phyloP scores from a whole-genome alignment of 2,797 vertebrate species.

The Oceanodroma leucorhoa region DNA sequence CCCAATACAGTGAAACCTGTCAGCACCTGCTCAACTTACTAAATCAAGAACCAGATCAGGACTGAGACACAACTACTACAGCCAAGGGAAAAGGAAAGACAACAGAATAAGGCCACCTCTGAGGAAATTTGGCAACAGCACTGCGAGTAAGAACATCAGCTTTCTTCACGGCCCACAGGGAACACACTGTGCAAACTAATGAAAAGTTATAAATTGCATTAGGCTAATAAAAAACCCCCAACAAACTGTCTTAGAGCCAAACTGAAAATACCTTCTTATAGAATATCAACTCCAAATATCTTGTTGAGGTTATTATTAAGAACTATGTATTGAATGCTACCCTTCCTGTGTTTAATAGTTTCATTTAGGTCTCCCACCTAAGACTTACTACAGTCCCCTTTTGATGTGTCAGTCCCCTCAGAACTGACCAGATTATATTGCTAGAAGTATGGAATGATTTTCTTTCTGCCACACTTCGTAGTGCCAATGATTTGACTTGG shows the following conservation, averaged over 20 bases:
- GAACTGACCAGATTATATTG: not conserved
- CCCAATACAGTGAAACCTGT: not conserved
- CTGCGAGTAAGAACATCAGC: not conserved
- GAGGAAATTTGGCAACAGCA: not conserved
- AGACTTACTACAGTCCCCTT: not conserved
- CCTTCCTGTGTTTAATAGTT: not conserved
- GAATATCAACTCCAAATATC: not conserved
- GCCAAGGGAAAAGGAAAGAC: not conserved
- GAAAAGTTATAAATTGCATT: not conserved
- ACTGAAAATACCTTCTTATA: not conserved
- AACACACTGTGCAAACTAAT: not conserved
- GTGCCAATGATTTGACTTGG: not conserved
- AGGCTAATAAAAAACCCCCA: not conserved
- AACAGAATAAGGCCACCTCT: not conserved
- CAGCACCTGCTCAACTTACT: not conserved
- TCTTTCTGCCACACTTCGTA: not conserved
- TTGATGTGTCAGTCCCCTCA: not conserved
- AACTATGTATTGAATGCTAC: not conserved
- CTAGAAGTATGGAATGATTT: not conserved
- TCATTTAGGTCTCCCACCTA: not conserved
- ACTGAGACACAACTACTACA: not conserved
- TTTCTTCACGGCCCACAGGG: not conserved
- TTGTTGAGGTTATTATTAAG: not conserved
- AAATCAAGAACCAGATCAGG: not conserved
- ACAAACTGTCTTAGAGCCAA: not conserved